Conservation (phyloP, 2,113 vertebrate species). For the Nycticryphes semicollaris region DNA sequence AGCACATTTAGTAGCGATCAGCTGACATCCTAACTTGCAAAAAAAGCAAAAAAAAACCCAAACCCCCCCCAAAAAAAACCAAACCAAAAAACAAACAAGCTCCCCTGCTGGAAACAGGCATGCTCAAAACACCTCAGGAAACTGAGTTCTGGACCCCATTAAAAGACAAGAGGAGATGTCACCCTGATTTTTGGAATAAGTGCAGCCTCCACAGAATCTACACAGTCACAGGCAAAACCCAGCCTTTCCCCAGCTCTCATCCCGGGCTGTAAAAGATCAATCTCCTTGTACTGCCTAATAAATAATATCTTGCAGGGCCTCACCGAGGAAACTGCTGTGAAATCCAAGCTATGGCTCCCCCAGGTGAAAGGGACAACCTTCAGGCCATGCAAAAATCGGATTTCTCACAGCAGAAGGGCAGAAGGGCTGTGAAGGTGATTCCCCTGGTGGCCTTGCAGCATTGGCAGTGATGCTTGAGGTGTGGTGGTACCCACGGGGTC, state of each 20-base stretch:
- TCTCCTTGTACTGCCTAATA: neutral
- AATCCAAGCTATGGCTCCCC: neutral
- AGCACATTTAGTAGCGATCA: neutral
- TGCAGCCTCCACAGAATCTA: neutral
- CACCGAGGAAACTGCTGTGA: fast-evolving
- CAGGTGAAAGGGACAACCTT: neutral
- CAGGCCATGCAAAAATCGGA: neutral
- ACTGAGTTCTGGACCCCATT: neutral
- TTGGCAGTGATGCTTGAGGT: neutral
- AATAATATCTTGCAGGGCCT: neutral
- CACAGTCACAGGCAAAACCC: neutral
- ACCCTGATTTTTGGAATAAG: neutral
- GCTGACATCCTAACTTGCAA: neutral
- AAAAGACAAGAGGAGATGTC: neutral
- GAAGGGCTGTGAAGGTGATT: neutral
- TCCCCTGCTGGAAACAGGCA: neutral
- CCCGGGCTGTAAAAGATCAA: neutral
- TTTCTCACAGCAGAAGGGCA: neutral
- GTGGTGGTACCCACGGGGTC: neutral
- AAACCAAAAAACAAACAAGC: no score
- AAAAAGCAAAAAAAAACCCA: no score
- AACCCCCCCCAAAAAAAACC: no score
- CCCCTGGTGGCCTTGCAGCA: neutral
- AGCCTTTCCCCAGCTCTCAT: neutral
- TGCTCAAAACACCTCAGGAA: neutral